Percentiles rank a stretch among this genome's conserved stretches.
Evolutionary conservation across 2,888 invertebrate genomes (phyloP).

Genomic region (Epinotia nisella): DNA sequence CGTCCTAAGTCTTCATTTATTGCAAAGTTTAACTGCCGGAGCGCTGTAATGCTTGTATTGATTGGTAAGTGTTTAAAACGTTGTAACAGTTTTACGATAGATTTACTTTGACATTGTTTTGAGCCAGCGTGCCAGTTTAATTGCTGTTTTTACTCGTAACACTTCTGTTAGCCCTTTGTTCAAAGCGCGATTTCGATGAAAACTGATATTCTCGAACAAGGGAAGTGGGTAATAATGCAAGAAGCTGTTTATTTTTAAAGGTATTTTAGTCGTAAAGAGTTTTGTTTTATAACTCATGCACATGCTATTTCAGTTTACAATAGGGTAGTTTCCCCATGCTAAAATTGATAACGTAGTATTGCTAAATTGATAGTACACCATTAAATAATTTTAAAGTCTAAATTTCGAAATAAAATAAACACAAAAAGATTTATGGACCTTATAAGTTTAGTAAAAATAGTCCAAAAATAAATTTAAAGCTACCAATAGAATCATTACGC

Average conservation of each 20-base stretch:
- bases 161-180: constrained; percentile 58
- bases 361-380: too few relatives aligned
- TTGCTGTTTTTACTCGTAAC: constrained; percentile 65
- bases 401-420: too few relatives aligned
- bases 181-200: constrained; percentile 23
- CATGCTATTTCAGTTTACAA: background rate
- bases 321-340: too few relatives aligned
- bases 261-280: constrained; percentile 4
- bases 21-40: constrained; percentile 57
- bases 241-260: constrained; percentile 14
- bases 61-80: constrained; percentile 65
- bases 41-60: constrained; percentile 60
- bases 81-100: constrained; percentile 69
- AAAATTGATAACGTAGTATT: too few relatives aligned
- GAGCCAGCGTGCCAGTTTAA: constrained; percentile 71
- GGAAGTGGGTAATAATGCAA: background rate
- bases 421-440: too few relatives aligned
- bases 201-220: constrained; percentile 18
- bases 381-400: too few relatives aligned
- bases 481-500: too few relatives aligned
- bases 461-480: too few relatives aligned
- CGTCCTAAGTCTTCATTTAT: constrained; percentile 57
- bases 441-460: too few relatives aligned
- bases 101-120: constrained; percentile 75
- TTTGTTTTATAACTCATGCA: background rate